phyloP scores from a whole-genome alignment of 2,797 vertebrate species.

The Sebastes kiyomatsui region DNA sequence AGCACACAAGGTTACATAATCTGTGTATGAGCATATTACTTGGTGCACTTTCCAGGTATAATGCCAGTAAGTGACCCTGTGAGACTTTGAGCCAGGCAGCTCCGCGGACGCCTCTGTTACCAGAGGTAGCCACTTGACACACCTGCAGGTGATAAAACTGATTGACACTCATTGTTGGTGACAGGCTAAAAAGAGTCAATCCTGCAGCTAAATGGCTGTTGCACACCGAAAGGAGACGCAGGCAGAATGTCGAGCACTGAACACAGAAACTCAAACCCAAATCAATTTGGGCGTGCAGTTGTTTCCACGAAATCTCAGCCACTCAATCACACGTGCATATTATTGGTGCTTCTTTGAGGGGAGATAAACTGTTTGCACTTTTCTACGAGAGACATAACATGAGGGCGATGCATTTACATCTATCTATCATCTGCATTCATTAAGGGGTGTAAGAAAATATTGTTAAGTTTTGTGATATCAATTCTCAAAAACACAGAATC shows the following conservation, averaged over 20 bases:
- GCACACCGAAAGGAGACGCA: neutral
- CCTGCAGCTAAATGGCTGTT: conserved; percentile 19
- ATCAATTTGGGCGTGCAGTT: neutral
- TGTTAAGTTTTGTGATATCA: too few relatives aligned
- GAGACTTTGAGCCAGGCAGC: neutral
- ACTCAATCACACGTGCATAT: neutral
- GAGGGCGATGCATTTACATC: neutral
- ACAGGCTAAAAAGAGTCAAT: conserved; percentile 42
- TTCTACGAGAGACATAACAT: neutral
- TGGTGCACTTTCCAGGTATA: neutral
- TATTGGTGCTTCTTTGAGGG: neutral
- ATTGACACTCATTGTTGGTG: conserved; percentile 44
- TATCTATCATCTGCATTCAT: neutral
- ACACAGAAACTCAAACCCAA: neutral
- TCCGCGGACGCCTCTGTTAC: conserved; percentile 1
- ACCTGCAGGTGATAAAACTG: conserved; percentile 46
- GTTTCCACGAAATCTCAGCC: neutral
- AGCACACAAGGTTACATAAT: neutral
- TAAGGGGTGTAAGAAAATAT: neutral
- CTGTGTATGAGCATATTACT: neutral
- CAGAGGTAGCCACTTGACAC: conserved; percentile 14
- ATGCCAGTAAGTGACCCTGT: neutral
- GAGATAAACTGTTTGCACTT: neutral
- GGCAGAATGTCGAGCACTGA: neutral
- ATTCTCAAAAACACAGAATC: too few relatives aligned